Evolutionary conservation across 2,113 vertebrate genomes (phyloP).

Genomic region (Tor tambroides): DNA sequence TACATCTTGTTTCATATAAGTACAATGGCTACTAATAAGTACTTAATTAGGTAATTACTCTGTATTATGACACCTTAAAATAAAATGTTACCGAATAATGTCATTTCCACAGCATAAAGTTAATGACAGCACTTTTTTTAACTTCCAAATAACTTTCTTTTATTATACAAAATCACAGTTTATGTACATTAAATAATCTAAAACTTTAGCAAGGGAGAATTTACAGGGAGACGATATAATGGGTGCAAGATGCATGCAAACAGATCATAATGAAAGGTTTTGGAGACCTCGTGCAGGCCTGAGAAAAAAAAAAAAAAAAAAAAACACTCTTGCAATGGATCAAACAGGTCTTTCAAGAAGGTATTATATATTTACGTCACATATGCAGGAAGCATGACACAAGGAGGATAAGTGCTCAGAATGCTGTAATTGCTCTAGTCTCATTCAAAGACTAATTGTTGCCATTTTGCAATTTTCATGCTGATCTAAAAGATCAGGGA

Average conservation of each 20-base stretch:
- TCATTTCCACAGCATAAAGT: too few species aligned
- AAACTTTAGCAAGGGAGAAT: not conserved
- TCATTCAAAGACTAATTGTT: not conserved
- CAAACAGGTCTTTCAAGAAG: conserved; percentile 17
- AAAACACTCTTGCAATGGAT: not conserved
- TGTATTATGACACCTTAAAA: too few species aligned
- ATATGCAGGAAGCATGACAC: not conserved
- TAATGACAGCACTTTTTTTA: too few species aligned
- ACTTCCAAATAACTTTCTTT: not conserved
- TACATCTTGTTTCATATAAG: too few species aligned
- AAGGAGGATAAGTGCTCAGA: not conserved
- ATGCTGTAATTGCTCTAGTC: not conserved
- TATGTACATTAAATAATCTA: not conserved
- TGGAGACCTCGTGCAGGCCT: not conserved
- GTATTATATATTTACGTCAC: not conserved
- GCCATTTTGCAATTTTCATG: not conserved
- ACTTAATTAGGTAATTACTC: too few species aligned
- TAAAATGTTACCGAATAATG: too few species aligned
- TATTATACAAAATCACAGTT: too few species aligned
- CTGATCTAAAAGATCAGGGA: not conserved
- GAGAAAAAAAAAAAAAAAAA: not conserved
- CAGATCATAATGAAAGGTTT: not conserved
- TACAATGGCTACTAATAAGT: too few species aligned
- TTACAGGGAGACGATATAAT: not conserved
- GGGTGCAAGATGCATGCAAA: not conserved